Evolutionary conservation across 2,797 vertebrate species (phyloP), one percentile per base, ranked within the genome.

Genomic region (Gymnoscopelus microlampas): DNA sequence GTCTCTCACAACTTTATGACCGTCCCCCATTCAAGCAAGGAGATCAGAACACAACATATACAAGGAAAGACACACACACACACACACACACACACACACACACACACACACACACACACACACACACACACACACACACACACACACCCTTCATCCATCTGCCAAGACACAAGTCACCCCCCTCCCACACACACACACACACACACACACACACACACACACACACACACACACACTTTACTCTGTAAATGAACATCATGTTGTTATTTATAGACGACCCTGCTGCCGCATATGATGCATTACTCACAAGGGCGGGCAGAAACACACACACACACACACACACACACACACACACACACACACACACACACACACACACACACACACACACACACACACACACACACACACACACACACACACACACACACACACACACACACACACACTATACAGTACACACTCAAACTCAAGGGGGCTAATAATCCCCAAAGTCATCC

Each of bases 261-360:
- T 66, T 79, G 83, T 89, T 91, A 92, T 93, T 91, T 89, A 92
- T 92, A 91, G 84, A 87, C 12, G 79, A 90, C 85, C 83, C 83
- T 68, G 57, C 74, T 71, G 70, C 61, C 8, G 72, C 63, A 78
- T 85, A 82, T 77, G 83, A 89, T 83, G 82, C 74, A 87, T 82
- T 79, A 85, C 78, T 85, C 83, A 79, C 74, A 77, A 53, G 67
- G 81, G 80, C 81, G 65, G 60, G 53, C 39, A 50, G 56, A 35
- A 60, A 60, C 13, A 60, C 68, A 76, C 29, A 61, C 60, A 44
- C 62, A 76, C 10, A 69, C 65, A 53, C 58, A 12, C 70, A 69
- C 48, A 26, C 56, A 69, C 57, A 68, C 26, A 60, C 60, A 63
- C 66, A 49, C 48, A 49, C 48, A 49, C 48, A 49, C 48, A 49